Evolutionary conservation across 2,888 invertebrate genomes (phyloP), one percentile per base, ranked within the genome.

Genomic region (Trissolcus brochymenae): DNA sequence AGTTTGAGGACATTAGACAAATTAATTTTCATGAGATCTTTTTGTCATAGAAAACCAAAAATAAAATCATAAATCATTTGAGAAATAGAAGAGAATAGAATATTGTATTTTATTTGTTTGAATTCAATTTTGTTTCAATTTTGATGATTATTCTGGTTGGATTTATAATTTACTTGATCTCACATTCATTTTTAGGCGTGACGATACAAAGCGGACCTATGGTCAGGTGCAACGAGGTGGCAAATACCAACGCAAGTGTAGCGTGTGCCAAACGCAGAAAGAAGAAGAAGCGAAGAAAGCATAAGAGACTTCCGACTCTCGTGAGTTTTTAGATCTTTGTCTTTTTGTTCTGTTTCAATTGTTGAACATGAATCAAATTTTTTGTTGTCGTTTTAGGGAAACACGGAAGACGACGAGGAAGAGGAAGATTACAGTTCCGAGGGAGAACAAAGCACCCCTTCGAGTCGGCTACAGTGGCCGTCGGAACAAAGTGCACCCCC

Each of bases 201-300:
- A 89, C 89, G 79, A 85, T 89, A 80, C 89, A 87, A 84, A 82
- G 85, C 72, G 87, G 86, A 14, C 84, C 87, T 53, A 87, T 87
- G 84, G 83, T 87, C 81, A 86, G 87, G 82, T 85, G 82, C 74
- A 84, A 78, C 78, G 84, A 86, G 67, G 74, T 81, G 61, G 68
- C 82, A 62, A 75, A 77, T 71, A 76, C 68, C 11, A 76, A 83
- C 67, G 80, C 81, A 65, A 79, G 81, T 66, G 74, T 80, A 59
- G 79, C 83, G 51, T 86, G 81, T 76, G 82, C 84, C 80, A 87
- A 86, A 78, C 84, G 87, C 81, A 86, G 82, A 78, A 88, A 84
- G 85, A 89, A 88, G 84, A 88, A 85, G 84, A 89, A 85, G 81
- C 86, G 85, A 81, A 87, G 85, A 84, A 89, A 86, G 85, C 86